phyloP scores from a whole-genome alignment of 2,113 vertebrate genomes.

The Sander vitreus region DNA sequence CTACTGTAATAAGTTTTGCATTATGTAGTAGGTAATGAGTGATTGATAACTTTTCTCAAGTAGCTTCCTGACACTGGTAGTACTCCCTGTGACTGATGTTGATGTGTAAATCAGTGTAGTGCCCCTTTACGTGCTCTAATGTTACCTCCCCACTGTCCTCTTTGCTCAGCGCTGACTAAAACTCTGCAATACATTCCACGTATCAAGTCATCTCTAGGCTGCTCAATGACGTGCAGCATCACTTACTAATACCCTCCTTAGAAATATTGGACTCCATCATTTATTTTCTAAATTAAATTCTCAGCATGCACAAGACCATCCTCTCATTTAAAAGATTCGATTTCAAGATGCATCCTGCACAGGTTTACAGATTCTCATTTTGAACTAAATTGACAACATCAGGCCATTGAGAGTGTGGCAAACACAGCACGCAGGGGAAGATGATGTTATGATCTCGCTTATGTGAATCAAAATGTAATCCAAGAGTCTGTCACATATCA shows the following conservation, averaged over 20 bases:
- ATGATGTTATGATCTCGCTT: conserved; percentile 56
- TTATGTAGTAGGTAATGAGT: not conserved
- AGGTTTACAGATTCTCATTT: conserved; percentile 64
- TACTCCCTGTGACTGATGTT: not conserved
- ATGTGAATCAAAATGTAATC: conserved; percentile 73
- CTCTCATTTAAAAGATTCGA: conserved; percentile 65
- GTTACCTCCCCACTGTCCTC: not conserved
- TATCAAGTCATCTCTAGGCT: conserved; percentile 11
- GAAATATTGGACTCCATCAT: conserved; percentile 52
- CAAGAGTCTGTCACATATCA: conserved; percentile 51
- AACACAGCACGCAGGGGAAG: conserved; percentile 26
- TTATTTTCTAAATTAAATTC: conserved; percentile 64
- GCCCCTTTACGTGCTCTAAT: conserved; percentile 11
- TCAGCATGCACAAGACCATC: conserved; percentile 52
- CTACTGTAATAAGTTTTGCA: not conserved
- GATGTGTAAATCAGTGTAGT: not conserved
- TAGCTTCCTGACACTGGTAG: not conserved
- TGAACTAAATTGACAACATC: conserved; percentile 62
- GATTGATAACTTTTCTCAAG: not conserved
- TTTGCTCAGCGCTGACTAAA: conserved; percentile 13
- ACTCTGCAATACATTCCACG: conserved; percentile 24
- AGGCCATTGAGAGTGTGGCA: conserved; percentile 39
- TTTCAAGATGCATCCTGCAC: conserved; percentile 47
- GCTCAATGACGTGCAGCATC: conserved; percentile 32
- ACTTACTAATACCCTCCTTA: conserved; percentile 47